phyloP scores from a whole-genome alignment of 2,113 vertebrate genomes.

The Gracilinanus agilis region DNA sequence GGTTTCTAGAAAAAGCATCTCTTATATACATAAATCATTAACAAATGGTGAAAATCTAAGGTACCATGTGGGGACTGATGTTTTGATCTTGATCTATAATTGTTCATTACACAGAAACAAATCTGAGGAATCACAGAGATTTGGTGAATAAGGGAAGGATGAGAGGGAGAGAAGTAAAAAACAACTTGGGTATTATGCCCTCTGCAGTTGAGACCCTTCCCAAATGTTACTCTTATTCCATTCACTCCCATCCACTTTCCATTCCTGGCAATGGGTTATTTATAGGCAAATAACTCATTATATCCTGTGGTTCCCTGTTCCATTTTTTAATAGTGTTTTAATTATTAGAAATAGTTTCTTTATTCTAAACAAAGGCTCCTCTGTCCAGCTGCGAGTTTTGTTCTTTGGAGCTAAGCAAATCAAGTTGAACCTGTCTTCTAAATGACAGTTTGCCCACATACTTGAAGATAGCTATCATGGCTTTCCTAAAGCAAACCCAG shows the following conservation, averaged over 20 bases:
- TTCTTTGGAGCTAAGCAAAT: background rate
- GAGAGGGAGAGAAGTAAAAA: background rate
- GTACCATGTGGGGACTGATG: background rate
- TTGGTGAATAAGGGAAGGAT: background rate
- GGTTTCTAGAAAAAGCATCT: background rate
- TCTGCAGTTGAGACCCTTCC: background rate
- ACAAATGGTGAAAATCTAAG: background rate
- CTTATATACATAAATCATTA: background rate
- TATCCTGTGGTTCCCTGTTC: background rate
- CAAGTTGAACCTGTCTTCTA: background rate
- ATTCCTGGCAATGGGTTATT: background rate
- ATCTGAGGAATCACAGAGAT: background rate
- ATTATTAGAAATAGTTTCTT: constrained; percentile 10
- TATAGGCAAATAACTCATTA: background rate
- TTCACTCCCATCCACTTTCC: background rate
- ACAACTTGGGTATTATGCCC: background rate
- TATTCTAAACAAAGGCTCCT: background rate
- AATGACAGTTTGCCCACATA: background rate
- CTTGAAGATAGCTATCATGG: background rate
- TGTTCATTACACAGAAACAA: background rate
- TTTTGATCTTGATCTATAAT: background rate
- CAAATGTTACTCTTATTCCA: background rate
- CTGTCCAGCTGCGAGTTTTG: background rate
- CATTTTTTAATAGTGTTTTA: background rate
- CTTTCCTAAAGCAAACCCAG: background rate